Percentiles rank a stretch among this genome's conserved stretches.
phyloP scores from a whole-genome alignment of 2,113 vertebrate genomes.

The Laticauda laticaudata region DNA sequence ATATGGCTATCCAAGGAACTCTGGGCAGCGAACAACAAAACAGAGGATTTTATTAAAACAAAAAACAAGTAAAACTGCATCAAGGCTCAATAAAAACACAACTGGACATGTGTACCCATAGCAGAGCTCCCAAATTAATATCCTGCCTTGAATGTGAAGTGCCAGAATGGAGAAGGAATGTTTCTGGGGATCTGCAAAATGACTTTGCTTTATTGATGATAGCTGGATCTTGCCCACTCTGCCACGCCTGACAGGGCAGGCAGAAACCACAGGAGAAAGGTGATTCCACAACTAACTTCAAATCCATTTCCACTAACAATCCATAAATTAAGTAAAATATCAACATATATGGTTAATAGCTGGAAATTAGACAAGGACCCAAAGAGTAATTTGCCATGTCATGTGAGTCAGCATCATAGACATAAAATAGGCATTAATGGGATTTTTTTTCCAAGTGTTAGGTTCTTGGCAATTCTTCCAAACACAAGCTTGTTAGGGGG shows the following conservation, averaged over 20 bases:
- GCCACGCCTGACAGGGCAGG: background rate
- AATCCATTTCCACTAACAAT: background rate
- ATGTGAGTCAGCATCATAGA: background rate
- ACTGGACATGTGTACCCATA: background rate
- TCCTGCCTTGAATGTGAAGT: background rate
- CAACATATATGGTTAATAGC: background rate
- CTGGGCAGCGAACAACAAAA: background rate
- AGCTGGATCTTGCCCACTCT: background rate
- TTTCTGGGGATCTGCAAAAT: background rate
- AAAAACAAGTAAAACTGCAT: background rate
- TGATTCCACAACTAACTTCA: background rate
- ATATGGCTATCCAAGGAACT: background rate
- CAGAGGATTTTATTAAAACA: background rate
- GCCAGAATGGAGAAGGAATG: background rate
- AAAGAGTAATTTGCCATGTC: conserved; percentile 4
- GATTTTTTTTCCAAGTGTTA: background rate
- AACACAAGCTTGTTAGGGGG: background rate
- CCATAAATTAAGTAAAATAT: background rate
- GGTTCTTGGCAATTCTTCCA: conserved; percentile 2
- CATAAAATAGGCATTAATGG: background rate
- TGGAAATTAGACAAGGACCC: background rate
- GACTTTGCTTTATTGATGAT: background rate
- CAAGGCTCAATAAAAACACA: background rate
- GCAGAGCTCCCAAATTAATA: background rate
- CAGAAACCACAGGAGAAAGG: background rate